Conservation (phyloP, 2,888 invertebrate species). For the Bedellia somnulentella region DNA sequence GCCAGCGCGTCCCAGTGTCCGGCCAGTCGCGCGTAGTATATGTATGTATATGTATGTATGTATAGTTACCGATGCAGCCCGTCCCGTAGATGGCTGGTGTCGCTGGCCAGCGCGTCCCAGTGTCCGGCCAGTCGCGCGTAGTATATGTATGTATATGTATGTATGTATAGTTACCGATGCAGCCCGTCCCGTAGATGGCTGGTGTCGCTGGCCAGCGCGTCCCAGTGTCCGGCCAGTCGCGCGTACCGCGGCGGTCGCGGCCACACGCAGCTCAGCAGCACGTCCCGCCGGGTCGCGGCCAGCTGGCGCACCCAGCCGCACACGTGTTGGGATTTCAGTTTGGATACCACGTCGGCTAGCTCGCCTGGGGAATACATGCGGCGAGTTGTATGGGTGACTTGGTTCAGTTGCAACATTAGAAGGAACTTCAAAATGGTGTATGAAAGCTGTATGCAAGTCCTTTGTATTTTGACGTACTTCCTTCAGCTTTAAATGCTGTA, state of each 20-base stretch:
- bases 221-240: conserved; percentile 95
- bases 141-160: too few relatives aligned
- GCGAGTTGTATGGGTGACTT: too few relatives aligned
- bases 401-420: too few relatives aligned
- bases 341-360: conserved; percentile 85
- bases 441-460: too few relatives aligned
- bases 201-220: conserved; percentile 82
- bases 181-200: conserved; percentile 94
- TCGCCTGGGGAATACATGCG: too few relatives aligned
- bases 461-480: too few relatives aligned
- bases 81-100: conserved; percentile 91
- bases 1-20: neutral
- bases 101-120: conserved; percentile 61
- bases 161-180: conserved; percentile 51
- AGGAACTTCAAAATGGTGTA: too few relatives aligned
- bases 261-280: conserved; percentile 89
- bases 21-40: neutral
- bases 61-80: conserved; percentile 71
- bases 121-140: neutral
- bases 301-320: conserved; percentile 87
- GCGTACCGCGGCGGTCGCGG: conserved; percentile 97
- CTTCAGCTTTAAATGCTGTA: too few relatives aligned
- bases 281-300: conserved; percentile 80
- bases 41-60: too few relatives aligned
- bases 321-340: conserved; percentile 89